phyloP scores from a whole-genome alignment of 2,888 invertebrate species.

The Sarcophaga carnaria region DNA sequence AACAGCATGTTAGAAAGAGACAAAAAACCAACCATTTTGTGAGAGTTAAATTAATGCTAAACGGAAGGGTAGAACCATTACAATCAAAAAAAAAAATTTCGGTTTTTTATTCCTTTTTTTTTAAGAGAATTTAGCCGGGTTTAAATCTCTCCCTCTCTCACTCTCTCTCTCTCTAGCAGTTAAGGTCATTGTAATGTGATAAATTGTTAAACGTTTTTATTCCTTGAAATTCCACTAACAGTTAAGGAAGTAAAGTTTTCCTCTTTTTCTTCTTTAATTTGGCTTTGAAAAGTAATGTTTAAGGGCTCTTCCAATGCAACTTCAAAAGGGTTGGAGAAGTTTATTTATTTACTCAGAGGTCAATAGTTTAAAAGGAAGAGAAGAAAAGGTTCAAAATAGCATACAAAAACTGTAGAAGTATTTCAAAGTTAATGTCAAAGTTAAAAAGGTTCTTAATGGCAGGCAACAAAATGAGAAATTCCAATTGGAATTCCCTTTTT shows the following conservation, averaged over 20 bases:
- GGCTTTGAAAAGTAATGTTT: no score
- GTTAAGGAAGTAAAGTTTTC: not conserved
- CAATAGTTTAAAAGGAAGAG: conserved; percentile 36
- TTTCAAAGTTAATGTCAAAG: conserved; percentile 55
- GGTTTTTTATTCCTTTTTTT: not conserved
- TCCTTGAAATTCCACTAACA: not conserved
- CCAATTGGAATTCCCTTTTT: not conserved
- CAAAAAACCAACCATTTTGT: not conserved
- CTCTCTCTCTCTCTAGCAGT: conserved; percentile 2
- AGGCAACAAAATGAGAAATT: not conserved
- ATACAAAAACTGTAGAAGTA: conserved; percentile 3
- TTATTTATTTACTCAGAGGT: conserved; percentile 49
- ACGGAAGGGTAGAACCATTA: conserved; percentile 35
- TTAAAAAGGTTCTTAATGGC: conserved; percentile 45
- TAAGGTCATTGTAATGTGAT: not conserved
- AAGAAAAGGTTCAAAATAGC: not conserved
- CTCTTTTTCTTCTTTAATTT: not conserved
- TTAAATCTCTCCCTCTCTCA: not conserved
- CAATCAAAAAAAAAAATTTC: conserved; percentile 9
- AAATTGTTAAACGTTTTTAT: not conserved
- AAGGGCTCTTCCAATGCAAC: no score
- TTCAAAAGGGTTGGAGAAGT: not conserved
- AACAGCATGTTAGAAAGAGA: not conserved
- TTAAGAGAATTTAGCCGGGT: not conserved
- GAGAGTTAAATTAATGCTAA: conserved; percentile 56